Conservation (phyloP, 2,888 invertebrate species). For the Drosophila picticornis region DNA sequence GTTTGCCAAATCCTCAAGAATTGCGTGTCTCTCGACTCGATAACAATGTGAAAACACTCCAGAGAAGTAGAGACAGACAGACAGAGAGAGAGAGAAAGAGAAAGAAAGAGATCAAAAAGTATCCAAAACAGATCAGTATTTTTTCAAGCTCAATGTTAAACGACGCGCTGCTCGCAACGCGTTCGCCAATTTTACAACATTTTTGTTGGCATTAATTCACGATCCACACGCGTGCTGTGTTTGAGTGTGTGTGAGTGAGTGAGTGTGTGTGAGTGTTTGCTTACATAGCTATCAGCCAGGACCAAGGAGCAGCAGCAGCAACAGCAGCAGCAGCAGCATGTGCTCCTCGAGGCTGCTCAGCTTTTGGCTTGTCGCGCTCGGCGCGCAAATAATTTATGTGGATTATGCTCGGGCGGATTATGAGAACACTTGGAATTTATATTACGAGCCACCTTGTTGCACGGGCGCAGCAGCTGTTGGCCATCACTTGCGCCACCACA, state of each 20-base stretch:
- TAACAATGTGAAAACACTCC: slow-evolving; percentile 49
- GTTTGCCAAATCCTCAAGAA: slow-evolving; percentile 6
- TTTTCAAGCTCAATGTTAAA: slow-evolving; percentile 52
- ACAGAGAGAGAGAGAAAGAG: neutral
- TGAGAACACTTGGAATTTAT: slow-evolving; percentile 90
- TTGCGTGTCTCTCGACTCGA: slow-evolving; percentile 32
- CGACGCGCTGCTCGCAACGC: slow-evolving; percentile 35
- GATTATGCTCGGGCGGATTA: slow-evolving; percentile 86
- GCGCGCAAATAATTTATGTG: slow-evolving; percentile 82
- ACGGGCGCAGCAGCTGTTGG: slow-evolving; percentile 86
- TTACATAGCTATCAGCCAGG: slow-evolving; percentile 15
- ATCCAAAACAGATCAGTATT: slow-evolving; percentile 32
- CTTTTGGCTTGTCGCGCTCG: slow-evolving; percentile 61
- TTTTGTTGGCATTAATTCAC: slow-evolving; percentile 36
- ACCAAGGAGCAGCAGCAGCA: slow-evolving; percentile 10
- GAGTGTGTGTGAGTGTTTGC: slow-evolving; percentile 21
- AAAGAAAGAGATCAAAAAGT: neutral
- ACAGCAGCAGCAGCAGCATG: slow-evolving; percentile 27
- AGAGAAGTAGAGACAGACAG: neutral
- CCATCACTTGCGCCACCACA: slow-evolving; percentile 90
- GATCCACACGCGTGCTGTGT: neutral
- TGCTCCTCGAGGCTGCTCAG: slow-evolving; percentile 49
- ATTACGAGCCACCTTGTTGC: slow-evolving; percentile 92
- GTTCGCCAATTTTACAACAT: slow-evolving; percentile 19
- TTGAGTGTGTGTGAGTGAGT: slow-evolving; percentile 7